A percentile compares a stretch with the other conserved stretches of the same genome.
phyloP scores from a whole-genome alignment of 2,888 invertebrate species.

The Papilio gigon region DNA sequence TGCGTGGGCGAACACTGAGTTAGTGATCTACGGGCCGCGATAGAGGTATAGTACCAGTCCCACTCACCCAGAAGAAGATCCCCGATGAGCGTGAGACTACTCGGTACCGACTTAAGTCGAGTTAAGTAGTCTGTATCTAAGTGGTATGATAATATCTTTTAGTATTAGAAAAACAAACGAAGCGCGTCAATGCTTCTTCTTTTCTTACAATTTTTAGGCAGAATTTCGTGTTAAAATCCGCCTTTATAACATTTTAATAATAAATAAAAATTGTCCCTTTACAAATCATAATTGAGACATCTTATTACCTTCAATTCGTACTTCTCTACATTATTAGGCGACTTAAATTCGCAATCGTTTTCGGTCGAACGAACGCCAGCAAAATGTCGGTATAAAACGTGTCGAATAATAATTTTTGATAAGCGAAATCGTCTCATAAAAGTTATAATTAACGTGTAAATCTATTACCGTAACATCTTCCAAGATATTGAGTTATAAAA shows the following conservation, averaged over 20 bases:
- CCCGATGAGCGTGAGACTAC: too few relatives aligned
- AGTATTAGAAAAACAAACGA: background rate
- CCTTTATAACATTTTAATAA: background rate
- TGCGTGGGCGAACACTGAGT: too few relatives aligned
- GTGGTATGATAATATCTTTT: too few relatives aligned
- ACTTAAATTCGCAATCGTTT: constrained; percentile 35
- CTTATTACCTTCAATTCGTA: constrained; percentile 8
- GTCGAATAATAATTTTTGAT: constrained; percentile 51
- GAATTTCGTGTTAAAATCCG: too few relatives aligned
- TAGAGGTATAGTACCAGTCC: too few relatives aligned
- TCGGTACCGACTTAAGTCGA: too few relatives aligned
- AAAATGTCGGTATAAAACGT: constrained; percentile 43
- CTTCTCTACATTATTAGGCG: constrained; percentile 11
- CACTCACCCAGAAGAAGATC: too few relatives aligned
- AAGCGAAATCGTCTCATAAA: constrained; percentile 56
- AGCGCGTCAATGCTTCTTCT: background rate
- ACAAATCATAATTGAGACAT: constrained; percentile 16
- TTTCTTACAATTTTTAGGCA: background rate
- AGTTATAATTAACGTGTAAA: constrained; percentile 74
- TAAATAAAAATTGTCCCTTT: background rate
- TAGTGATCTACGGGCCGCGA: too few relatives aligned
- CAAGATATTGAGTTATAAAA: constrained; percentile 75
- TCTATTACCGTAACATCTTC: constrained; percentile 68
- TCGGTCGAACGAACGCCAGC: constrained; percentile 32
- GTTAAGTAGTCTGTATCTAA: too few relatives aligned